A percentile compares a stretch with the other conserved stretches of the same genome.
Evolutionary conservation across 2,888 invertebrate species (phyloP).

Genomic region (Notocelia uddmanniana): DNA sequence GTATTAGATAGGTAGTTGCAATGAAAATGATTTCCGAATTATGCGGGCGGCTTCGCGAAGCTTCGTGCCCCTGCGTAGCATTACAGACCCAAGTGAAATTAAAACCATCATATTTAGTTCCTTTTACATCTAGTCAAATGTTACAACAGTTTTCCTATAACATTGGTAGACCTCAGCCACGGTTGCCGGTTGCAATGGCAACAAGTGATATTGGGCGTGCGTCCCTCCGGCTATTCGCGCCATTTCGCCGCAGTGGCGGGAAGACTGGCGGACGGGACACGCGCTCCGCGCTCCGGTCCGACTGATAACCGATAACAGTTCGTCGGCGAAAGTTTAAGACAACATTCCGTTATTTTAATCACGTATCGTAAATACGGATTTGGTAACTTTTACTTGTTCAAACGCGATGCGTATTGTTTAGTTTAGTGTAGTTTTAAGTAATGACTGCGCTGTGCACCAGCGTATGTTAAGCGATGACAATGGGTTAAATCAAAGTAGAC

Average conservation of each 20-base stretch:
- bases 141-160: not conserved
- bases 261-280: constrained; percentile 75
- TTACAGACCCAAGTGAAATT: not conserved
- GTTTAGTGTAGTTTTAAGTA: constrained; percentile 20
- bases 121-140: too few relatives aligned
- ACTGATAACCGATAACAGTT: constrained; percentile 47
- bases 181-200: constrained; percentile 61
- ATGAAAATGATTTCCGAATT: too few relatives aligned
- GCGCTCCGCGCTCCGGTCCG: constrained; percentile 60
- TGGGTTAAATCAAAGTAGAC: constrained; percentile 40
- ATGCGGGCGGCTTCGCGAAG: too few relatives aligned
- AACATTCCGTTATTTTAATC: constrained; percentile 12
- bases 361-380: not conserved
- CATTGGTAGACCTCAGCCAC: constrained; percentile 45
- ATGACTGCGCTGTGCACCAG: constrained; percentile 15
- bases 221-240: constrained; percentile 75
- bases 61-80: not conserved
- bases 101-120: not conserved
- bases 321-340: constrained; percentile 33
- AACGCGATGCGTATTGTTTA: constrained; percentile 1
- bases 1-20: too few relatives aligned
- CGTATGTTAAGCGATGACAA: constrained; percentile 29
- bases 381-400: not conserved
- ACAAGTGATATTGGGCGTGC: constrained; percentile 72
- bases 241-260: constrained; percentile 77